These are phyloP conservation scores for Cirrhinus molitorella DNA, from an alignment of 2,797 vertebrate genomes.

Conservation along the genomic window DNA sequence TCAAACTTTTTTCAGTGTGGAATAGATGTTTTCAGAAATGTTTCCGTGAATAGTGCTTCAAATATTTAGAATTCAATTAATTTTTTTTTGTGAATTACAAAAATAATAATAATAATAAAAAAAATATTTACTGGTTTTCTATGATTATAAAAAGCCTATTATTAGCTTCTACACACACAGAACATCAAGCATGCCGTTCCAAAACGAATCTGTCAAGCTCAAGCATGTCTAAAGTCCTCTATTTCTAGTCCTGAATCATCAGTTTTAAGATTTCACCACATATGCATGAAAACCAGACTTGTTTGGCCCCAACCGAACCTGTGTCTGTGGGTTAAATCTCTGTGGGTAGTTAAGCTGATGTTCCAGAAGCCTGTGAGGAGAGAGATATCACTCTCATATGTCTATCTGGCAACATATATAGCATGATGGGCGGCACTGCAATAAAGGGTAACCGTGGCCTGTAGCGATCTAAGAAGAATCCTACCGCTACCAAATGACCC, in stretches of 20 bases:
- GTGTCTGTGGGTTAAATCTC: constrained; percentile 29
- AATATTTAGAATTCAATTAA: neutral
- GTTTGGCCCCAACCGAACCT: constrained; percentile 20
- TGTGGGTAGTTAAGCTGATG: constrained; percentile 45
- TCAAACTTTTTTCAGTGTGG: neutral
- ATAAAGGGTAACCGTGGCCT: constrained; percentile 58
- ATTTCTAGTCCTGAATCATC: neutral
- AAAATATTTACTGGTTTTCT: neutral
- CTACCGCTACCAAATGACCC: constrained; percentile 51
- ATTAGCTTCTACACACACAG: neutral
- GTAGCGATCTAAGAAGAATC: constrained; percentile 50
- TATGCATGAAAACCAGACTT: neutral
- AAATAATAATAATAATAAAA: neutral
- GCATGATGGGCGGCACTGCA: constrained; percentile 31
- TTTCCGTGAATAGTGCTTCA: neutral
- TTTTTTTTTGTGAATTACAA: neutral
- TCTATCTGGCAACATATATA: constrained; percentile 51
- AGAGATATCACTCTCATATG: constrained; percentile 57
- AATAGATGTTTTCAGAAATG: neutral
- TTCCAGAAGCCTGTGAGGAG: constrained; percentile 35
- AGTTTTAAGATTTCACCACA: neutral
- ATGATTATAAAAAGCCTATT: neutral
- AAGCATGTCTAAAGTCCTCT: neutral
- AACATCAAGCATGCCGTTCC: neutral
- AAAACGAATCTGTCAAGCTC: neutral